Evolutionary conservation across 2,888 invertebrate genomes (phyloP).

Genomic region (Orchesella flavescens): DNA sequence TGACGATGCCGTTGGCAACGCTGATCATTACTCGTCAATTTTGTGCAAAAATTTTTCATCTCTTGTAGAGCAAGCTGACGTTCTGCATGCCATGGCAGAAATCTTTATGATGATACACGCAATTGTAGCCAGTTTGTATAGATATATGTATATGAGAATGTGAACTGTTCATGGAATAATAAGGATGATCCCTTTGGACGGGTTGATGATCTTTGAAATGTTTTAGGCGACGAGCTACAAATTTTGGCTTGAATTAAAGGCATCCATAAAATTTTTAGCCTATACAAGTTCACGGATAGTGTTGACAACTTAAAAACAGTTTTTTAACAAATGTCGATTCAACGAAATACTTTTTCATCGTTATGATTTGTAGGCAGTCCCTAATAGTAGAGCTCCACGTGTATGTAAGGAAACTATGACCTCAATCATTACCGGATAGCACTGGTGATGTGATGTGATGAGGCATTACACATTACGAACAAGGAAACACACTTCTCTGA

Average conservation of each 20-base stretch:
- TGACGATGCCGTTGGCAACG: constrained; percentile 5
- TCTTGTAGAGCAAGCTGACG: neutral
- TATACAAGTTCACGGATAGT: too few relatives aligned
- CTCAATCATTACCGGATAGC: neutral
- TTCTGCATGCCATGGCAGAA: neutral
- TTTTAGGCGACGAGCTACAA: too few relatives aligned
- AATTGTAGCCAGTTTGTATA: neutral
- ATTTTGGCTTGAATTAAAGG: too few relatives aligned
- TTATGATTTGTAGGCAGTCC: too few relatives aligned
- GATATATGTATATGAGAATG: neutral
- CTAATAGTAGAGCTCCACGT: too few relatives aligned
- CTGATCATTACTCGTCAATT: neutral
- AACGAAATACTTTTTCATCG: too few relatives aligned
- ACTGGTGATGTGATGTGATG: neutral
- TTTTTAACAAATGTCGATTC: too few relatives aligned
- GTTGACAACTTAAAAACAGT: too few relatives aligned
- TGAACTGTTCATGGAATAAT: neutral
- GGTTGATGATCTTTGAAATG: too few relatives aligned
- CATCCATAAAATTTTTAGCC: too few relatives aligned
- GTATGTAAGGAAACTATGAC: neutral
- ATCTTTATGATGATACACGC: neutral
- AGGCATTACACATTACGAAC: neutral
- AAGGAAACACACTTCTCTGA: neutral
- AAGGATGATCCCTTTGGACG: neutral
- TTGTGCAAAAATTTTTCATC: neutral